Evolutionary conservation across 2,888 invertebrate species (phyloP), one percentile per base, ranked within the genome.

Genomic region (Odontomyia ornata): DNA sequence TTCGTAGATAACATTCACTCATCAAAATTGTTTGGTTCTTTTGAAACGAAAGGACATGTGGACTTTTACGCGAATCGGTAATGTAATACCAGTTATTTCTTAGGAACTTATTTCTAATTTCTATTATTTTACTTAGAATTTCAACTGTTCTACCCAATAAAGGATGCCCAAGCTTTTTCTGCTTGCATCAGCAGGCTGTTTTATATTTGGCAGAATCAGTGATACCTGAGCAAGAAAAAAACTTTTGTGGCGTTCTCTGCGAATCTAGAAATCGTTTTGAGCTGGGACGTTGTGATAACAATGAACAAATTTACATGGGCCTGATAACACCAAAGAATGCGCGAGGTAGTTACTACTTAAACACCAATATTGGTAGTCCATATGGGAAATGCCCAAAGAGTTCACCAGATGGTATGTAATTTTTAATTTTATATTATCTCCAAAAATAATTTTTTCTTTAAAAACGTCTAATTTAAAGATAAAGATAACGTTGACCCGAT

Each of bases 1-100:
- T 79, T 80, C 72, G 77, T 80, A n/a, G 78, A 79, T 76, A 73
- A 78, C n/a, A 78, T 80, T 27, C 79, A 80, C 46, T 77, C 77
- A 13, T 65, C 47, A 13, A 56, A 79, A 78, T 62, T 76, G 13
- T 75, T 78, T 28, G 80, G 79, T 9, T 69, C 75, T 11, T 46
- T 75, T 13, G 62, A 79, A 28, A 60, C 76, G 1, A 67, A 71
- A 11, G 80, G 80, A 18, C 79, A 80, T 72, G 78, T 71, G 36
- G 79, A 80, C 28, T 80, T 80, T 36, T 79, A 65, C 67, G 76
- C 77, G 56, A 80, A 79, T 73, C 69, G 79, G 79, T 80, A 62
- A 5, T 18, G 21, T 56, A 27, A 52, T 11, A n/a, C 7, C 21
- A 25, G 21, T 15, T 9, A 65, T 25, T 3, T 46, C 30, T 36